Base-by-base conservation (phyloP, 2,113 vertebrate species). In the Pelecanus crispus region DNA sequence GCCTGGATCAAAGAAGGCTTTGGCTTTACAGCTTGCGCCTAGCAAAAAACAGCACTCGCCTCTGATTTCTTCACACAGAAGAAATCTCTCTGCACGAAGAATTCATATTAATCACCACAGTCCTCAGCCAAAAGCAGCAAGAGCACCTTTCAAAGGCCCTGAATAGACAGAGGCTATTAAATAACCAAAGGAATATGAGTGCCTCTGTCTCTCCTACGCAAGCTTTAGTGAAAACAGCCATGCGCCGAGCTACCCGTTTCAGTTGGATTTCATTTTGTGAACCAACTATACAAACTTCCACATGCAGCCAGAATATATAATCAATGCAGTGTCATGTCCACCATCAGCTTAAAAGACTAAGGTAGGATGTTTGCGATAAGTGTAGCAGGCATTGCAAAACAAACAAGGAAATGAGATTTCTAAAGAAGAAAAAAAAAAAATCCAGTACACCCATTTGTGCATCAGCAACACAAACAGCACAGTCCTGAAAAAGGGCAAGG, bases 61-160 rank as follows among this genome's bases (percentile, higher is more conserved):
- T 84, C 83, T 11, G 53, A 79, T 85, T 94, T 82, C 83, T 73
- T 85, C 92, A 87, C 70, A 61, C 58, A 62, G 82, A 83, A 88
- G 71, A 93, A 87, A 90, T 44, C 72, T 74, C 70, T 82, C 66
- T 62, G 58, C 73, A 87, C 66, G 89, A 89, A 92, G 91, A 87
- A 81, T 84, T 94, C 65, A 6, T 45, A 89, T 85, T 72, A 94
- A 95, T 95, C 86, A 93, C 66, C 59, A 79, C 26, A 67, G 63
- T 34, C 38, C 63, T 61, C 55, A 61, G 86, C 86, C 88, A 92
- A 91, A 81, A 92, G 95, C 94, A 92, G 90, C 90, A 83, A 83
- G 52, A 88, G 75, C 75, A 95, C 83, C 92, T 97, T 95, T 91
- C 80, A 92, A 86, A 96, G 80, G 80, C 55, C 55, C 47, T 81